These are phyloP conservation scores for Tetragnatha versicolor DNA, from an alignment of 1,140 invertebrate species.

Conservation along the genomic window DNA sequence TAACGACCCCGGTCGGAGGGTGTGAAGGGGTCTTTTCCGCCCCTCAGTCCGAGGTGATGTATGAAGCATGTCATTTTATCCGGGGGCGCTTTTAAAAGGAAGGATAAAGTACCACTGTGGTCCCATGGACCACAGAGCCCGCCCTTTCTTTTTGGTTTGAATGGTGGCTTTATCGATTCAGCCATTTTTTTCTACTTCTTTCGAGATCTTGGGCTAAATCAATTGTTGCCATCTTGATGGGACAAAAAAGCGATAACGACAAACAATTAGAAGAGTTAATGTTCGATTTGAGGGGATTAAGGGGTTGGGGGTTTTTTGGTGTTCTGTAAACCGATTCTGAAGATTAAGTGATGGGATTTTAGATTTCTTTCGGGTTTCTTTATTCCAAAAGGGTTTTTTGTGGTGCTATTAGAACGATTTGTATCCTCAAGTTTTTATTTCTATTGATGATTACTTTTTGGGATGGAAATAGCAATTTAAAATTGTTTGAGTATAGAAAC, in stretches of 20 bases:
- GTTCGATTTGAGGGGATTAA: slow-evolving; percentile 6
- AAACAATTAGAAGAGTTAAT: slow-evolving; percentile 20
- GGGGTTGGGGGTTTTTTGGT: too few relatives aligned
- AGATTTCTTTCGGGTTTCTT: too few relatives aligned
- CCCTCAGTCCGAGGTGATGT: slow-evolving; percentile 26
- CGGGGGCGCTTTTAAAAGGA: slow-evolving; percentile 41
- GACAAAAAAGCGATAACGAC: slow-evolving; percentile 5
- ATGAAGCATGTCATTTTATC: slow-evolving; percentile 52
- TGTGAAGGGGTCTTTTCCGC: neutral
- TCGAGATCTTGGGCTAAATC: neutral
- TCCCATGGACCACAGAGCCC: slow-evolving; percentile 39
- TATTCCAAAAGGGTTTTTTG: too few relatives aligned
- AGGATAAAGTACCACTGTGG: slow-evolving; percentile 50
- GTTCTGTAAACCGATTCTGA: too few relatives aligned
- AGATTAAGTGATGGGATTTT: too few relatives aligned
- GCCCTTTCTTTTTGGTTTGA: too few relatives aligned
- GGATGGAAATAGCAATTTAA: too few relatives aligned
- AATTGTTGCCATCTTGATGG: slow-evolving; percentile 1
- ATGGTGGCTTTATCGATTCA: too few relatives aligned
- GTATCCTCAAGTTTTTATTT: too few relatives aligned
- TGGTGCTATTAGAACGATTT: too few relatives aligned
- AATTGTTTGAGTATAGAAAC: too few relatives aligned
- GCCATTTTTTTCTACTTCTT: neutral
- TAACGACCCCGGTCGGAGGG: slow-evolving; percentile 17
- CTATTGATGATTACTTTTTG: too few relatives aligned